A percentile compares a stretch with the other conserved stretches of the same genome.
These are phyloP conservation scores for Bombus ignitus DNA, from an alignment of 1,140 invertebrate species.

Conservation along the genomic window DNA sequence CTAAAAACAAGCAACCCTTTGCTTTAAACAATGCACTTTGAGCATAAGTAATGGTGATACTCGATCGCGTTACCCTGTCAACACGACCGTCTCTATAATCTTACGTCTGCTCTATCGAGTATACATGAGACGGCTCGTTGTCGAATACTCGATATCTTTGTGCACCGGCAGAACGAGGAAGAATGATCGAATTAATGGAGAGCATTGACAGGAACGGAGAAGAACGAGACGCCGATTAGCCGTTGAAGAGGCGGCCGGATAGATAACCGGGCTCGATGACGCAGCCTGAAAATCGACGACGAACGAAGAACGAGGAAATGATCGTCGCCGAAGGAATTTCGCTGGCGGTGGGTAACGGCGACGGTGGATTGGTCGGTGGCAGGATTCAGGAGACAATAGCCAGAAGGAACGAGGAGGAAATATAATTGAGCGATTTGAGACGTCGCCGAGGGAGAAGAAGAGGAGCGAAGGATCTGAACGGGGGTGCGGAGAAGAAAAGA, in stretches of 20 bases:
- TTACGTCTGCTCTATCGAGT: background rate
- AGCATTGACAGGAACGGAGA: slow-evolving; percentile 66
- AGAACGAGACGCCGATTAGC: slow-evolving; percentile 64
- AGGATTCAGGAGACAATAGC: slow-evolving; percentile 67
- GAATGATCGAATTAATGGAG: slow-evolving; percentile 71
- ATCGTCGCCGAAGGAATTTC: slow-evolving; percentile 65
- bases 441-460: slow-evolving; percentile 62
- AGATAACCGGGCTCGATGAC: slow-evolving; percentile 32
- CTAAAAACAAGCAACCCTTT: background rate
- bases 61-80: background rate
- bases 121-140: background rate
- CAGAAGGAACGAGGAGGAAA: slow-evolving; percentile 73
- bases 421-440: slow-evolving; percentile 82
- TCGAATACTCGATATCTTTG: background rate
- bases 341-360: slow-evolving; percentile 48
- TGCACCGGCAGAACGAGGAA: background rate
- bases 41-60: too few species aligned
- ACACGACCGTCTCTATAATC: background rate
- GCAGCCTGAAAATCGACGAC: slow-evolving; percentile 40
- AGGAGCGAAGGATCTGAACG: slow-evolving; percentile 48
- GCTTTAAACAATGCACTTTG: background rate
- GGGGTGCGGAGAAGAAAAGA: slow-evolving; percentile 45
- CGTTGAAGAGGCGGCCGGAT: slow-evolving; percentile 53
- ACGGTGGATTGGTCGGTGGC: slow-evolving; percentile 54
- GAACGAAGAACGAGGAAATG: slow-evolving; percentile 53